Conservation (phyloP, 2,888 invertebrate genomes). For the Psylliodes chrysocephalus region DNA sequence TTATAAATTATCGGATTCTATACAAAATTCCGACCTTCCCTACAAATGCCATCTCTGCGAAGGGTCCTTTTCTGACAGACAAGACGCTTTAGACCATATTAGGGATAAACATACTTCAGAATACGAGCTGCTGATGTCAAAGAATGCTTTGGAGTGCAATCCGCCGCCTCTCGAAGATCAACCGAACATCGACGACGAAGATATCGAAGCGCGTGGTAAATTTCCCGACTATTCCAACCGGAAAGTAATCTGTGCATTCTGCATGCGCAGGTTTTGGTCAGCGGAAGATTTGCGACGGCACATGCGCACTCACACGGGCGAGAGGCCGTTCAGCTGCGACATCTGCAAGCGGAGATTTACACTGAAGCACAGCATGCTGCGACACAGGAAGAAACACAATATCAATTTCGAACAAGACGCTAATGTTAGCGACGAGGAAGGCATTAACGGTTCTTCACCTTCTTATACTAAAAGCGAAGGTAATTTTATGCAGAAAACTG, state of each 20-base stretch:
- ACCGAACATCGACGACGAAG: slow-evolving; percentile 72
- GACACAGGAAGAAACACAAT: slow-evolving; percentile 90
- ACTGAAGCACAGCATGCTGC: slow-evolving; percentile 92
- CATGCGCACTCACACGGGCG: slow-evolving; percentile 94
- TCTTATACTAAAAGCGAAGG: slow-evolving; percentile 12
- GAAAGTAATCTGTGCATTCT: slow-evolving; percentile 92
- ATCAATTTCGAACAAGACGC: slow-evolving; percentile 66
- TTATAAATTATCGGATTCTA: slow-evolving; percentile 49
- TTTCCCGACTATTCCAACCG: slow-evolving; percentile 89
- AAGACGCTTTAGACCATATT: slow-evolving; percentile 85
- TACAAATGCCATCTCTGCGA: slow-evolving; percentile 96
- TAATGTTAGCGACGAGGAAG: slow-evolving; percentile 64
- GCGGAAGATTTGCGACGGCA: slow-evolving; percentile 92
- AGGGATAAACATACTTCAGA: slow-evolving; percentile 79
- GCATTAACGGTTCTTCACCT: slow-evolving; percentile 40
- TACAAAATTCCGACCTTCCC: slow-evolving; percentile 73
- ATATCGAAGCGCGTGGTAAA: slow-evolving; percentile 78
- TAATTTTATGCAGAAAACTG: slow-evolving; percentile 65
- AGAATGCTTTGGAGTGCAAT: slow-evolving; percentile 78
- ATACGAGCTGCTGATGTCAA: slow-evolving; percentile 83
- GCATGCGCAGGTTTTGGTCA: slow-evolving; percentile 94
- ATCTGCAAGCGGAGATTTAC: slow-evolving; percentile 90
- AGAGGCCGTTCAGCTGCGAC: slow-evolving; percentile 91
- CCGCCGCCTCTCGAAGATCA: slow-evolving; percentile 64
- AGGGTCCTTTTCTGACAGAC: slow-evolving; percentile 81